Evolutionary conservation across 2,113 vertebrate genomes (phyloP).

Genomic region (Rhagologus leucostigma): DNA sequence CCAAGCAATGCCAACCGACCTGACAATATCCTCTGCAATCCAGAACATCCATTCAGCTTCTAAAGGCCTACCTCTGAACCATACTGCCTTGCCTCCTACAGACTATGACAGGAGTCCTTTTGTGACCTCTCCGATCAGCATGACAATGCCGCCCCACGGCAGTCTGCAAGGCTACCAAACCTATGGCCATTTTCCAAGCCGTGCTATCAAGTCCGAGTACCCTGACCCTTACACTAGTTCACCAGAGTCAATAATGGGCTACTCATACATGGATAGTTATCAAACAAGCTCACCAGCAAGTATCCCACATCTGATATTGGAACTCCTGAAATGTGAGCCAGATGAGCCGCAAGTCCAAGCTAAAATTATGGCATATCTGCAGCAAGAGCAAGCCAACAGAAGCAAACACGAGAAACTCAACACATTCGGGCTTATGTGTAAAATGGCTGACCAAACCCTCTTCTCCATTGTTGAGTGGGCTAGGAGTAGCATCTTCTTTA

Average conservation of each 20-base stretch:
- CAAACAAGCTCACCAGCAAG: conserved; percentile 89
- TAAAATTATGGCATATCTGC: conserved; percentile 91
- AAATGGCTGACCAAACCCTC: conserved; percentile 98
- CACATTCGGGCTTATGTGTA: conserved; percentile 97
- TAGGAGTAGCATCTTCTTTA: conserved; percentile 97
- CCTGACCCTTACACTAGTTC: conserved; percentile 97
- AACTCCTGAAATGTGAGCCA: conserved; percentile 96
- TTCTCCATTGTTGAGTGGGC: conserved; percentile 99
- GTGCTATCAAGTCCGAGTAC: conserved; percentile 98
- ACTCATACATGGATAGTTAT: conserved; percentile 91
- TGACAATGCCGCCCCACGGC: conserved; percentile 96
- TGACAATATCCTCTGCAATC: conserved; percentile 94
- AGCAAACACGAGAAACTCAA: conserved; percentile 95
- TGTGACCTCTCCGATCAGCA: conserved; percentile 95
- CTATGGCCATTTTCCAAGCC: conserved; percentile 92
- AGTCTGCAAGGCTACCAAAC: conserved; percentile 94
- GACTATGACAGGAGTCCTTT: conserved; percentile 98
- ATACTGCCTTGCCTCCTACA: conserved; percentile 91
- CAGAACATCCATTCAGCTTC: conserved; percentile 97
- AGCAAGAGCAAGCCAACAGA: conserved; percentile 94
- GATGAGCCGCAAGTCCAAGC: conserved; percentile 94
- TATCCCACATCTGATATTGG: conserved; percentile 93
- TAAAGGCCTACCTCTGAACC: conserved; percentile 96
- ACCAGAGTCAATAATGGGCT: conserved; percentile 95
- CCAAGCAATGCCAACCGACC: conserved; percentile 93